Conservation (phyloP, 2,888 invertebrate genomes). For the Ceratothoa steindachneri region DNA sequence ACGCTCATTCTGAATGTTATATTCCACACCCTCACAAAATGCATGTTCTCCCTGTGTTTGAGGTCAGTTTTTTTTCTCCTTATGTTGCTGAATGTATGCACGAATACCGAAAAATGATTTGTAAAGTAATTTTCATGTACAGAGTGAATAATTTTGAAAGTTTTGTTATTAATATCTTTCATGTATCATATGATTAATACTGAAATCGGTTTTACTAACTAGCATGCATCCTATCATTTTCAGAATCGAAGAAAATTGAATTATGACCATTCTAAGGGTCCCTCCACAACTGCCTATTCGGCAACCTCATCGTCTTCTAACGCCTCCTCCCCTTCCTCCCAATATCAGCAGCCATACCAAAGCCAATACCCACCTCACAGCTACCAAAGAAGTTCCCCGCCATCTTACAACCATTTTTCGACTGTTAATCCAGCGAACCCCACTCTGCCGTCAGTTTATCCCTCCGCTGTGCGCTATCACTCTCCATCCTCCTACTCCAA, state of each 20-base stretch:
- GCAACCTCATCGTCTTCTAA: conserved; percentile 19
- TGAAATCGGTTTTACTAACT: not conserved
- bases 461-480: not conserved
- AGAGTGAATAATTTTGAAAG: too few species aligned
- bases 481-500: conserved; percentile 1
- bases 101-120: too few species aligned
- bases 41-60: conserved; percentile 8
- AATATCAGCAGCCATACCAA: conserved; percentile 30
- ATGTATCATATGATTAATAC: not conserved
- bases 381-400: not conserved
- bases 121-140: too few species aligned
- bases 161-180: conserved; percentile 11
- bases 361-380: conserved; percentile 14
- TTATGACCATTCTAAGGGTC: not conserved
- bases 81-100: too few species aligned
- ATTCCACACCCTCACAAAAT: not conserved
- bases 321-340: conserved; percentile 29
- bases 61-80: not conserved
- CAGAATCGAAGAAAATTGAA: conserved; percentile 6
- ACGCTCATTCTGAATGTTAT: conserved; percentile 30
- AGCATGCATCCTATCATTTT: not conserved
- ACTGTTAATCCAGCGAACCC: conserved; percentile 1
- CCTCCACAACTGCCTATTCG: conserved; percentile 34
- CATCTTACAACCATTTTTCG: conserved; percentile 3
- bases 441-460: not conserved